phyloP scores from a whole-genome alignment of 2,888 invertebrate genomes.

The Chalcis sispes region DNA sequence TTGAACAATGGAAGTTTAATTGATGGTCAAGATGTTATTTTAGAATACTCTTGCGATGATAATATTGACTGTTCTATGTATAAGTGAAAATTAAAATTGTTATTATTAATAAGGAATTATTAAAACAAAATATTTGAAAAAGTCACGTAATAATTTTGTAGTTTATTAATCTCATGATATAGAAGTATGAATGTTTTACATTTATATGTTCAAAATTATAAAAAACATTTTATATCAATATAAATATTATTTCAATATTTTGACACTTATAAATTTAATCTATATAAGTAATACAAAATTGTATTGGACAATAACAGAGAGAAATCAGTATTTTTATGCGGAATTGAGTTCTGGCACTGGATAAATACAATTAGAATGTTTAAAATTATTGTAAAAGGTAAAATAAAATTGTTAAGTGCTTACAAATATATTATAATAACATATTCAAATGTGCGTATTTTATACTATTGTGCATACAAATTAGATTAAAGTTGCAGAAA shows the following conservation, averaged over 20 bases:
- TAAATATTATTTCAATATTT: conserved; percentile 28
- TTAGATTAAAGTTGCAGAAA: no score
- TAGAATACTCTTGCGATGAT: conserved; percentile 78
- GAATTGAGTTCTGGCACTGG: conserved; percentile 71
- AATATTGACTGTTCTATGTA: conserved; percentile 63
- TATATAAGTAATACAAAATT: conserved; percentile 14
- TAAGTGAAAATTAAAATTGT: conserved; percentile 44
- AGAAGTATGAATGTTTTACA: conserved; percentile 35
- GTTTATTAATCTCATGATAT: conserved; percentile 29
- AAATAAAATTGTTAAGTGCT: not conserved
- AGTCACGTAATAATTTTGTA: conserved; percentile 17
- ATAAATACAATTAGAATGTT: conserved; percentile 55
- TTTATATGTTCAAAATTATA: conserved; percentile 59
- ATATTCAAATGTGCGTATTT: conserved; percentile 8
- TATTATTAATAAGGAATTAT: conserved; percentile 15
- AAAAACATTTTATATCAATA: conserved; percentile 53
- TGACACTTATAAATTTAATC: conserved; percentile 43
- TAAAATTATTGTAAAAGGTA: not conserved
- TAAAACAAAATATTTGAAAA: conserved; percentile 31
- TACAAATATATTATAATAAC: conserved; percentile 21
- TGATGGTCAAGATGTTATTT: conserved; percentile 82
- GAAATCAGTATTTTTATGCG: conserved; percentile 33
- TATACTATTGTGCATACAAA: no score
- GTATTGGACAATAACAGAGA: conserved; percentile 15
- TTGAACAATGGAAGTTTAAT: conserved; percentile 72